Percentiles rank a stretch among this genome's conserved stretches.
Evolutionary conservation across 2,797 vertebrate genomes (phyloP).

Genomic region (Benthosema pterotum): DNA sequence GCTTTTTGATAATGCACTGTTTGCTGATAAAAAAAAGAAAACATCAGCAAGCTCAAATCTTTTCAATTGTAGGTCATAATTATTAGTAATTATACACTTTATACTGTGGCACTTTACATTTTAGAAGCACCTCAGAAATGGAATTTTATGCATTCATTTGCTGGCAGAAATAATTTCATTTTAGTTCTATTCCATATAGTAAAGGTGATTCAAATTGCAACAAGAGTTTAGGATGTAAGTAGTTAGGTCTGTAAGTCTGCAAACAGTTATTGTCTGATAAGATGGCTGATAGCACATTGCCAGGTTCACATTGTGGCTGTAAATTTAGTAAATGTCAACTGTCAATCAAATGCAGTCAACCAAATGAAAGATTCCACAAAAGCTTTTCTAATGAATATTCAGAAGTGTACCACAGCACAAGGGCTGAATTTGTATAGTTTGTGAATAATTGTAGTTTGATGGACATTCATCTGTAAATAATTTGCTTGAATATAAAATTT

Average conservation of each 20-base stretch:
- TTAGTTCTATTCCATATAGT: background rate
- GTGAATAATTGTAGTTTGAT: slow-evolving; percentile 58
- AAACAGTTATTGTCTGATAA: slow-evolving; percentile 16
- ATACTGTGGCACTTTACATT: slow-evolving; percentile 50
- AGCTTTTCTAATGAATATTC: slow-evolving; percentile 34
- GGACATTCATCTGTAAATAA: slow-evolving; percentile 63
- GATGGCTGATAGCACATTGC: background rate
- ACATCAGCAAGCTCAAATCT: slow-evolving; percentile 25
- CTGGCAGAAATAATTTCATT: background rate
- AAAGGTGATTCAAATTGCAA: slow-evolving; percentile 34
- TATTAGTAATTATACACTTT: slow-evolving; percentile 34
- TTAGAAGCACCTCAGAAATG: slow-evolving; percentile 3
- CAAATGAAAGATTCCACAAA: slow-evolving; percentile 18
- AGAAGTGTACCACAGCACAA: slow-evolving; percentile 55
- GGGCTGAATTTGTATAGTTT: slow-evolving; percentile 71
- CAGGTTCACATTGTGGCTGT: slow-evolving; percentile 4
- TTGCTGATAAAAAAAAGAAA: slow-evolving; percentile 2
- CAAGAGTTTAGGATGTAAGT: slow-evolving; percentile 1
- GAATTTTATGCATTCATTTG: slow-evolving; percentile 10
- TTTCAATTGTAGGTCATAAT: slow-evolving; percentile 19
- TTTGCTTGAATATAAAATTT: slow-evolving; percentile 47
- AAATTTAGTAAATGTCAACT: slow-evolving; percentile 12
- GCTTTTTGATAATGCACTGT: slow-evolving; percentile 12
- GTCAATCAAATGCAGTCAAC: slow-evolving; percentile 31
- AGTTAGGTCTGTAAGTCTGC: slow-evolving; percentile 1